phyloP scores from a whole-genome alignment of 2,797 vertebrate genomes.

The Gorsachius magnificus region DNA sequence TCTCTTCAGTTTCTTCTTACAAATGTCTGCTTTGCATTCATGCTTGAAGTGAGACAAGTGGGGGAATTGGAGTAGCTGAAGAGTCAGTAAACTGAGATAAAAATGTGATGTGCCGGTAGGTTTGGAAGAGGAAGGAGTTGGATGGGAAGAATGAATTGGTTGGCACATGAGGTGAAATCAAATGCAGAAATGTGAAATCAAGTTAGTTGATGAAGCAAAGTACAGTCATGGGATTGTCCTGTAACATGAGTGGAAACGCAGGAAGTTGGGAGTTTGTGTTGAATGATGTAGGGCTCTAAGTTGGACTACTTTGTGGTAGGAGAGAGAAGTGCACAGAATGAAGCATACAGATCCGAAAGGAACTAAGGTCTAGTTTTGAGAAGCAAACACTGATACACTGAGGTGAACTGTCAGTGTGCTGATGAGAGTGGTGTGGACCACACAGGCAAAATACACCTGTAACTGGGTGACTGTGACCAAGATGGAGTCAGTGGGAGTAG shows the following conservation, averaged over 20 bases:
- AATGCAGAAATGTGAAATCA: neutral
- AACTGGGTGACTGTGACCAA: neutral
- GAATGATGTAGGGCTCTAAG: neutral
- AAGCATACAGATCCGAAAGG: neutral
- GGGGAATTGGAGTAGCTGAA: neutral
- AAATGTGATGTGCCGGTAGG: neutral
- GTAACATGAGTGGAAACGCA: fast-evolving
- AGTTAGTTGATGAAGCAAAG: neutral
- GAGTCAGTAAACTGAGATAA: neutral
- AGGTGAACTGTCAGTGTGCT: neutral
- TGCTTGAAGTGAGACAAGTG: neutral
- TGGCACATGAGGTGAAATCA: neutral
- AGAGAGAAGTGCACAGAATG: neutral
- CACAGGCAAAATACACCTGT: neutral
- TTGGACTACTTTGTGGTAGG: neutral
- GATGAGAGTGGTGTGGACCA: neutral
- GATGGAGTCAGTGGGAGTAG: neutral
- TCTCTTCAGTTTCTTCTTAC: neutral
- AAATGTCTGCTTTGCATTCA: neutral
- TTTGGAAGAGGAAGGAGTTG: neutral
- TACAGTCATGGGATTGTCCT: neutral
- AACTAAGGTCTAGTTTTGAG: neutral
- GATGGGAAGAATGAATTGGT: neutral
- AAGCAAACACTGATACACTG: neutral
- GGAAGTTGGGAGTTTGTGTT: neutral